Percentiles rank a stretch among this genome's conserved stretches.
These are phyloP conservation scores for Mareca strepera DNA, from an alignment of 2,797 vertebrate species.

Conservation along the genomic window DNA sequence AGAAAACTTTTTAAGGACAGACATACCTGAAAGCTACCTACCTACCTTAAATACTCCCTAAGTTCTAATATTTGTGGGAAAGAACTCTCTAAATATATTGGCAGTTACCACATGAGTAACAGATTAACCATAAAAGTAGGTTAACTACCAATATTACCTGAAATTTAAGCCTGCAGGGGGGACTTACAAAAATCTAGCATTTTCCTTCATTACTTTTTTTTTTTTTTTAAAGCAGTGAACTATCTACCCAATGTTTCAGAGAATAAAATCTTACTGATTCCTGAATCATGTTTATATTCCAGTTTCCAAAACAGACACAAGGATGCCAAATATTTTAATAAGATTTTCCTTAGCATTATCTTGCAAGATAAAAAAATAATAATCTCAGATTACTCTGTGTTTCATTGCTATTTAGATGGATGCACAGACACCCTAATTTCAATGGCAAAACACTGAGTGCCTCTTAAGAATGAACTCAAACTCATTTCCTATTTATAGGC, in stretches of 20 bases:
- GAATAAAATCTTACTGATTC: neutral
- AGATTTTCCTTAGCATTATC: neutral
- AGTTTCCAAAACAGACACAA: conserved; percentile 36
- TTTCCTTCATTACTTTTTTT: neutral
- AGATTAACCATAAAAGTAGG: neutral
- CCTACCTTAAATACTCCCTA: neutral
- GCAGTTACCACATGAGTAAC: neutral
- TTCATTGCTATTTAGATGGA: conserved; percentile 64
- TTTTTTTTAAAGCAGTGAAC: neutral
- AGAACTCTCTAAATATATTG: neutral
- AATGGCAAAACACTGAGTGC: neutral
- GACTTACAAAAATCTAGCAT: neutral
- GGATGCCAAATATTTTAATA: conserved; percentile 17
- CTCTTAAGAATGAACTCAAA: neutral
- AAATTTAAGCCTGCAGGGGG: neutral
- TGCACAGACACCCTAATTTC: neutral
- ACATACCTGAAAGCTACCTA: neutral
- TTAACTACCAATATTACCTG: neutral
- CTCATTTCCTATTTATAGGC: neutral
- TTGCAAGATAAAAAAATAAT: neutral
- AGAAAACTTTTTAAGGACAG: neutral
- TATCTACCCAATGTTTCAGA: neutral
- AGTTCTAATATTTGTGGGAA: neutral
- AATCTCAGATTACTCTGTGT: neutral
- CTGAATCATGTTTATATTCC: neutral